A percentile compares a stretch with the other conserved stretches of the same genome.
Evolutionary conservation across 2,797 vertebrate genomes (phyloP).

Genomic region (Sylvilagus floridanus): DNA sequence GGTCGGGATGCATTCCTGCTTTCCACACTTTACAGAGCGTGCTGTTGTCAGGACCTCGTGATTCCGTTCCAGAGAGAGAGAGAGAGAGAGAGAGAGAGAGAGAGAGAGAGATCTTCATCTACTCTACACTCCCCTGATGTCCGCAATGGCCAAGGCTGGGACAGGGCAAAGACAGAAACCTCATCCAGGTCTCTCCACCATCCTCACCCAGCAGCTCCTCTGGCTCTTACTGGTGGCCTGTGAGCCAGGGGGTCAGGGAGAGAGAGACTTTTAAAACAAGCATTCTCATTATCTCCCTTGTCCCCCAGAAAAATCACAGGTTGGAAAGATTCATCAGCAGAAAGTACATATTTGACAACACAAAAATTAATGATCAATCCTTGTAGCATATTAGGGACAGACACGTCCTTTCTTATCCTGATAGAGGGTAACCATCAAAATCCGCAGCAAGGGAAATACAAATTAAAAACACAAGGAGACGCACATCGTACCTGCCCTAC

Average conservation of each 20-base stretch:
- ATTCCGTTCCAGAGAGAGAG: neutral
- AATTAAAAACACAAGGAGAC: neutral
- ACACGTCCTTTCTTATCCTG: neutral
- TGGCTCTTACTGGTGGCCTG: neutral
- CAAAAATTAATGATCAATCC: neutral
- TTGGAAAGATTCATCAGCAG: neutral
- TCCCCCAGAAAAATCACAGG: neutral
- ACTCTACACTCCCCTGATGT: too few species aligned
- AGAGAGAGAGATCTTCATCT: too few species aligned
- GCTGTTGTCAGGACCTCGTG: neutral
- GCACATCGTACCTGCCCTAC: accelerated
- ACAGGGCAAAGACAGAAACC: too few species aligned
- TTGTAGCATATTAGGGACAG: neutral
- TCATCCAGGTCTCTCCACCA: too few species aligned
- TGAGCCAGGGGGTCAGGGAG: neutral
- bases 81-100: too few species aligned
- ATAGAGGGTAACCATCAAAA: neutral
- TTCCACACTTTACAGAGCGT: neutral
- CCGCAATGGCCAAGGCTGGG: too few species aligned
- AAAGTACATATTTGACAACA: neutral
- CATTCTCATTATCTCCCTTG: neutral
- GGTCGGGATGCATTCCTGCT: neutral
- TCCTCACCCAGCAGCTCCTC: neutral
- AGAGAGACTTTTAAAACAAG: neutral
- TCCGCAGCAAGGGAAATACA: neutral